Percentiles rank a stretch among this genome's conserved stretches.
Conservation (phyloP, 2,113 vertebrate genomes). For the Probosciger aterrimus region DNA sequence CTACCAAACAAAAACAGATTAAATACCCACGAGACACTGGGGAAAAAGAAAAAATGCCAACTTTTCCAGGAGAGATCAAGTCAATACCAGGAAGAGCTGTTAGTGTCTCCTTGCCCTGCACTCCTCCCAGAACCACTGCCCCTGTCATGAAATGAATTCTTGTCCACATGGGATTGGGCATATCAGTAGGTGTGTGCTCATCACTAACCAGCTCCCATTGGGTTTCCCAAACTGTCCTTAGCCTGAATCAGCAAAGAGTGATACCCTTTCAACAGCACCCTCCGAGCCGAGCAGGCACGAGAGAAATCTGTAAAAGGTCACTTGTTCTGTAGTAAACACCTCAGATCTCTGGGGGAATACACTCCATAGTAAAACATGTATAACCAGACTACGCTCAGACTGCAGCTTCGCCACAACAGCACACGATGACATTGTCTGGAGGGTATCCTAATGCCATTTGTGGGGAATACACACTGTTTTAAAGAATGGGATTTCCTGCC, state of each 20-base stretch:
- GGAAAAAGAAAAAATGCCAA: no score
- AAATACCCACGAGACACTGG: background rate
- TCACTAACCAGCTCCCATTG: background rate
- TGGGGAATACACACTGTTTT: background rate
- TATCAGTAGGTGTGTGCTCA: background rate
- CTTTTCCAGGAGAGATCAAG: background rate
- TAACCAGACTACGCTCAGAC: background rate
- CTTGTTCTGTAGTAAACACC: background rate
- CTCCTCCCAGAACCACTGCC: background rate
- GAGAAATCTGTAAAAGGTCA: background rate
- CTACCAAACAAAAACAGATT: background rate
- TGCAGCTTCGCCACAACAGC: background rate
- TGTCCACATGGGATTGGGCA: background rate
- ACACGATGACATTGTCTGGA: rapidly evolving
- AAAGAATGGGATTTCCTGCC: background rate
- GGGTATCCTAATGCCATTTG: background rate
- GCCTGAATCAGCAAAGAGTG: background rate
- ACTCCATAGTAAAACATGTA: background rate
- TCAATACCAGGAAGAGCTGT: background rate
- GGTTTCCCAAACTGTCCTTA: background rate
- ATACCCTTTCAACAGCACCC: background rate
- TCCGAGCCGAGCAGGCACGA: background rate
- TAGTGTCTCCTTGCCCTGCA: background rate
- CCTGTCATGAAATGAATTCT: background rate
- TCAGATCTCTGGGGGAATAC: background rate